These are phyloP conservation scores for Actenoides lindsayi DNA, from an alignment of 2,113 vertebrate species.

Conservation along the genomic window DNA sequence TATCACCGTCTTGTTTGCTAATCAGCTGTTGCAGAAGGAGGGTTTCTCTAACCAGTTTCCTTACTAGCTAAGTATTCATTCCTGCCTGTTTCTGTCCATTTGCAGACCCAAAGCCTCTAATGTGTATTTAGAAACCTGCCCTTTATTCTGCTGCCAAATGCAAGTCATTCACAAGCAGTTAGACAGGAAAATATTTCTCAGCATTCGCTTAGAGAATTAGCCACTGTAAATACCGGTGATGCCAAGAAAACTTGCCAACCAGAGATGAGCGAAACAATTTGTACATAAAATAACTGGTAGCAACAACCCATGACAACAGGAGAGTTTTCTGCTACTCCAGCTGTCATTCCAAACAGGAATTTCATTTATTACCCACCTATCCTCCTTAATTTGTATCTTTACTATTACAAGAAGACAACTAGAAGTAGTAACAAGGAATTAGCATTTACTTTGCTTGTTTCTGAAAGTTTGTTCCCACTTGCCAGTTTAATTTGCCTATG, in stretches of 20 bases:
- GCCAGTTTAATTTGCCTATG: not conserved
- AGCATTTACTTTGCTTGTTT: not conserved
- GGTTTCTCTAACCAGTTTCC: not conserved
- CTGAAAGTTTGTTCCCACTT: not conserved
- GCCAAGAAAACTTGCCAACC: not conserved
- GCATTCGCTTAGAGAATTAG: not conserved
- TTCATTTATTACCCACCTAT: not conserved
- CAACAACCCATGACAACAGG: not conserved
- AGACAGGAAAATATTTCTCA: conserved; percentile 4
- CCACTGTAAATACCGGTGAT: not conserved
- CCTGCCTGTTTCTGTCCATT: not conserved
- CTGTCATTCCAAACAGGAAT: not conserved
- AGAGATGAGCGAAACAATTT: not conserved
- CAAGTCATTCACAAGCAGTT: not conserved
- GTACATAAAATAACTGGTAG: not conserved
- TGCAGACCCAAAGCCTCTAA: not conserved
- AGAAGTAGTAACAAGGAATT: not conserved
- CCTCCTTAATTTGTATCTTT: not conserved
- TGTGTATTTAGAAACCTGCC: not conserved
- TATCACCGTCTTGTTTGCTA: not conserved
- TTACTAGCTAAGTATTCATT: not conserved
- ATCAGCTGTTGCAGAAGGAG: not conserved
- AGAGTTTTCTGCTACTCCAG: not conserved
- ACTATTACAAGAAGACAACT: not conserved
- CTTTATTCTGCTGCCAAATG: not conserved